Conservation (phyloP, 2,888 invertebrate species). For the Amblyteles armatorius region DNA sequence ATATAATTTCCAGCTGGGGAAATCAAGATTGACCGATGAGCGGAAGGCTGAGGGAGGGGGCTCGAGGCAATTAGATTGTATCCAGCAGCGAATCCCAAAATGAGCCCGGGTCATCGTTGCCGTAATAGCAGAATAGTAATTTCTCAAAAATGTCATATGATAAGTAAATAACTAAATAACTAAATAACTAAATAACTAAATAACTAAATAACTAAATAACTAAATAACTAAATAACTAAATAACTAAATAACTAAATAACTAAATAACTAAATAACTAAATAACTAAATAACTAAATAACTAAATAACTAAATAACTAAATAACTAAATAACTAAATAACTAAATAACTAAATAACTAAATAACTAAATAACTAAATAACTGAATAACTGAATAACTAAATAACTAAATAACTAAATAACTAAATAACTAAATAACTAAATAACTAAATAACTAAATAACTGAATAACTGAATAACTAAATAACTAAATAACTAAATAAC, state of each 20-base stretch:
- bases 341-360: too few species aligned
- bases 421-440: background rate
- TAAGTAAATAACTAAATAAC: too few species aligned
- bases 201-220: too few species aligned
- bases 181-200: too few species aligned
- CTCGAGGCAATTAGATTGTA: slow-evolving; percentile 35
- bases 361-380: background rate
- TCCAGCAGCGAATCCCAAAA: slow-evolving; percentile 3
- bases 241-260: background rate
- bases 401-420: background rate
- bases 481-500: too few species aligned
- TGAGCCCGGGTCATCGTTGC: slow-evolving; percentile 3
- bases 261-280: background rate
- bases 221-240: too few species aligned
- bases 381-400: background rate
- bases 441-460: too few species aligned
- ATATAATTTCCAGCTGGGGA: slow-evolving; percentile 35
- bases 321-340: too few species aligned
- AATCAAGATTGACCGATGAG: slow-evolving; percentile 39
- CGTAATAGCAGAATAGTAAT: background rate
- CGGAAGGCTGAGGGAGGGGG: background rate
- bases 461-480: too few species aligned
- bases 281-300: background rate
- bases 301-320: background rate
- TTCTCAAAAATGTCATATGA: background rate